Conservation (phyloP, 2,888 invertebrate genomes). For the Dicyrtomina minuta region DNA sequence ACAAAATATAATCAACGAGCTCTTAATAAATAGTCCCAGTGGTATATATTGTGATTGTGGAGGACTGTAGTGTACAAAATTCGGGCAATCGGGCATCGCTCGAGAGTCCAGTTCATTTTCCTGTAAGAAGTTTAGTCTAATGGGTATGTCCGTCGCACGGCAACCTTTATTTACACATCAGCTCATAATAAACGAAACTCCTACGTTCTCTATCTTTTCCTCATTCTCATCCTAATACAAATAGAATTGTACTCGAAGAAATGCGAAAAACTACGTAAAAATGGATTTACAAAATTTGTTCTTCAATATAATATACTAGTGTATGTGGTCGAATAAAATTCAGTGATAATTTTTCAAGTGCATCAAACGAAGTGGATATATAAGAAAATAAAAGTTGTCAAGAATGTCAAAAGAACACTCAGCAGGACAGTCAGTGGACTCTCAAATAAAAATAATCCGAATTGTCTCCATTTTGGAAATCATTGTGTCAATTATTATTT, state of each 20-base stretch:
- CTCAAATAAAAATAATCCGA: slow-evolving; percentile 48
- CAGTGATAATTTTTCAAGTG: no score
- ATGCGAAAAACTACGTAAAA: no score
- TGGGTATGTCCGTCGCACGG: slow-evolving; percentile 11
- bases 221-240: no score
- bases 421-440: slow-evolving; percentile 34
- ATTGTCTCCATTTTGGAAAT: slow-evolving; percentile 43
- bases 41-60: no score
- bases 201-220: not conserved
- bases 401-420: slow-evolving; percentile 23
- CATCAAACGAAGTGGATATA: no score
- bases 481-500: slow-evolving; percentile 44
- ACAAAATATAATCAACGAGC: no score
- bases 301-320: not conserved
- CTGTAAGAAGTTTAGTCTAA: no score
- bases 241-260: no score
- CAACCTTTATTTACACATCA: slow-evolving; percentile 31
- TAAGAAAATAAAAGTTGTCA: not conserved
- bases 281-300: slow-evolving; percentile 8
- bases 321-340: not conserved
- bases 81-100: no score
- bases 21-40: no score
- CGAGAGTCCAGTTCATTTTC: no score
- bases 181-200: not conserved
- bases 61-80: no score